A percentile compares a stretch with the other conserved stretches of the same genome.
These are phyloP conservation scores for Pristiophorus japonicus DNA, from an alignment of 2,113 vertebrate species.

Conservation along the genomic window DNA sequence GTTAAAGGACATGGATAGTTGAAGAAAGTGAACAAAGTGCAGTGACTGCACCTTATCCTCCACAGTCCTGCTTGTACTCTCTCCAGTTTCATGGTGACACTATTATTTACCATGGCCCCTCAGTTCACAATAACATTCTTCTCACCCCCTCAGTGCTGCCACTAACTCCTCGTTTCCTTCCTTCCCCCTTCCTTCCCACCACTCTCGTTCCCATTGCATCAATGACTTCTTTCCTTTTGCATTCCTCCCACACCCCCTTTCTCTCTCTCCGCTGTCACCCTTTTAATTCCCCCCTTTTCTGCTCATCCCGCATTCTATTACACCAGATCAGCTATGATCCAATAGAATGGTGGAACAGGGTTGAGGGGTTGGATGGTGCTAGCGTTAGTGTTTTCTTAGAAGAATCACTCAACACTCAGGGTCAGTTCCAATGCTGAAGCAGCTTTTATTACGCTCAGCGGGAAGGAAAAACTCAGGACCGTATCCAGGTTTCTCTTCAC, in stretches of 20 bases:
- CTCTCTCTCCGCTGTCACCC: too few relatives aligned
- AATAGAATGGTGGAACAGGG: neutral
- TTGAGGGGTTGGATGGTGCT: neutral
- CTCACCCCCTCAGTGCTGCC: neutral
- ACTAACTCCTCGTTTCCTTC: too few relatives aligned
- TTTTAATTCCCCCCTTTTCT: neutral
- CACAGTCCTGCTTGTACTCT: neutral
- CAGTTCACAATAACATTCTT: neutral
- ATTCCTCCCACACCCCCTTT: too few relatives aligned
- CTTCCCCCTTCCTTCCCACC: neutral
- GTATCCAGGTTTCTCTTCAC: too few relatives aligned
- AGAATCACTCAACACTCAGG: too few relatives aligned
- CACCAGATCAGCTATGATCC: neutral
- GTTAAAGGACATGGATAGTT: conserved; percentile 15
- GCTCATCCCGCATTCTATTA: neutral
- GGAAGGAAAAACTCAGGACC: too few relatives aligned
- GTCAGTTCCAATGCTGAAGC: too few relatives aligned
- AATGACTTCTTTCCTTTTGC: too few relatives aligned
- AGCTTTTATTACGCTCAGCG: too few relatives aligned
- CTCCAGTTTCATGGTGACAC: neutral
- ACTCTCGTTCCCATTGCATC: too few relatives aligned
- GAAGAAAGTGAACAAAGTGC: neutral
- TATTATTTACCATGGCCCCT: neutral
- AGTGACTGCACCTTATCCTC: neutral
- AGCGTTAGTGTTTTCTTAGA: too few relatives aligned